Percentiles rank a stretch among this genome's conserved stretches.
These are phyloP conservation scores for Cliona cf. orientalis DNA, from an alignment of 37 sponge, comb jelly and placozoan genomes.

Conservation along the genomic window DNA sequence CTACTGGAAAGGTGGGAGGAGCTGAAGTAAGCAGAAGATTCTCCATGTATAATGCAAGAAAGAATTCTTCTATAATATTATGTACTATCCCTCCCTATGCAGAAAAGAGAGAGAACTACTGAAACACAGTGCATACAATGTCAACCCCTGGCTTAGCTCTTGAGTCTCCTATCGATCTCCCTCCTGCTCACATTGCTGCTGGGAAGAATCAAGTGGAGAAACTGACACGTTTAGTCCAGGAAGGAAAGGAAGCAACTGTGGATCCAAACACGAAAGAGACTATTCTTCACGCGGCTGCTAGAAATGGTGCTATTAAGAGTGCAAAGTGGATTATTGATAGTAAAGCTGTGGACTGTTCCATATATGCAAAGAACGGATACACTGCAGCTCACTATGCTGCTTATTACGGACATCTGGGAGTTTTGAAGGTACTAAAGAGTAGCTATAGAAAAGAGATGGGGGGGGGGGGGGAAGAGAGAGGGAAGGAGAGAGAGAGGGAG, in stretches of 20 bases:
- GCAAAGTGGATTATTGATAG: slow-evolving; percentile 57
- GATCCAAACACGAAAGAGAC: slow-evolving; percentile 52
- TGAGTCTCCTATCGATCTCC: slow-evolving; percentile 10
- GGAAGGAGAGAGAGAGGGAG: neutral
- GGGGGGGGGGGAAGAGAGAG: too few relatives aligned
- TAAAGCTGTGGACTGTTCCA: neutral
- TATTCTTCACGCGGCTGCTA: slow-evolving; percentile 74
- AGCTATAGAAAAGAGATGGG: neutral
- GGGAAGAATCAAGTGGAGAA: slow-evolving; percentile 33
- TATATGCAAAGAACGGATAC: slow-evolving; percentile 60
- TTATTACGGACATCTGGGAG: slow-evolving; percentile 60
- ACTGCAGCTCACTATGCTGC: slow-evolving; percentile 89
- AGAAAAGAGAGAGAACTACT: too few relatives aligned
- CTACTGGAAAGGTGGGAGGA: too few relatives aligned
- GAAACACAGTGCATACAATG: too few relatives aligned
- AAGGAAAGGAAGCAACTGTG: slow-evolving; percentile 25
- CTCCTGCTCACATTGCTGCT: slow-evolving; percentile 69
- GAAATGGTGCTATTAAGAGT: slow-evolving; percentile 37
- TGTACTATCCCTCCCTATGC: too few relatives aligned
- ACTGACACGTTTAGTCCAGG: slow-evolving; percentile 42
- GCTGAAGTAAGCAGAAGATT: too few relatives aligned
- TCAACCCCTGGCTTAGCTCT: neutral
- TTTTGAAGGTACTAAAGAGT: slow-evolving; percentile 45
- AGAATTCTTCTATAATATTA: too few relatives aligned
- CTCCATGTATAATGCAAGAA: too few relatives aligned